Base-by-base conservation (phyloP, 2,888 invertebrate species). In the Synanthedon vespiformis region DNA sequence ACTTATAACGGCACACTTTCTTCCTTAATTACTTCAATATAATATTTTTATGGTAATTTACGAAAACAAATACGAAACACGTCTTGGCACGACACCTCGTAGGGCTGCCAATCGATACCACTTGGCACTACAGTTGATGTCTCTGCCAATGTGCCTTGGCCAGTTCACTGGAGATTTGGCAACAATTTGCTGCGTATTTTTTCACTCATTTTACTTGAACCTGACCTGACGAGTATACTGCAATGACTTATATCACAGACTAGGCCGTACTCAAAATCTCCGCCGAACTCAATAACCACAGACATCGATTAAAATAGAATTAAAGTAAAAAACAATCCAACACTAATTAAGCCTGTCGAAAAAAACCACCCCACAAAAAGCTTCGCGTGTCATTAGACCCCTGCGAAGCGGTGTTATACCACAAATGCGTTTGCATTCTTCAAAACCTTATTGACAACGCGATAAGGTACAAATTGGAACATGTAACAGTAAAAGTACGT, bases 381-480 rank as follows among this genome's bases (percentile, higher is more conserved):
- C 69, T 68, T 73, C 77, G 71, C 72, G 77, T 78, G 77, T 80
- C 80, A 79, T 83, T 80, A 80, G 80, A 80, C 79, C 80, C 81
- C 77, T 74, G 76, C 74, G 68, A 68, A 56, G 68, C 55, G 49
- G 50, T 52, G 57, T 57, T 57, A 48, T 48, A 49, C 48, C 48
- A 16, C 2, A 48, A 40, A 50, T 50, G 11, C 50, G 22, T 44
- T 48, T 14, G 52, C 56, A 52, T 34, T 34, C 34, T 2, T 34
- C 34, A 34, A 34, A 5, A 34, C 10, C 34, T 34, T 34, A 34
- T 48, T 51, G 52, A 51, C 27, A 13, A 44, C 44, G 8, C 2
- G 14, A 44, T 44, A 44, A 44, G 44, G 44, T 13, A 6, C 44
- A 12, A 12, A 13, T 55, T 65, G n/a, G 40, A 18, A 2, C 40